Conservation (phyloP, 2,113 vertebrate species). For the Cephalopterus ornatus region DNA sequence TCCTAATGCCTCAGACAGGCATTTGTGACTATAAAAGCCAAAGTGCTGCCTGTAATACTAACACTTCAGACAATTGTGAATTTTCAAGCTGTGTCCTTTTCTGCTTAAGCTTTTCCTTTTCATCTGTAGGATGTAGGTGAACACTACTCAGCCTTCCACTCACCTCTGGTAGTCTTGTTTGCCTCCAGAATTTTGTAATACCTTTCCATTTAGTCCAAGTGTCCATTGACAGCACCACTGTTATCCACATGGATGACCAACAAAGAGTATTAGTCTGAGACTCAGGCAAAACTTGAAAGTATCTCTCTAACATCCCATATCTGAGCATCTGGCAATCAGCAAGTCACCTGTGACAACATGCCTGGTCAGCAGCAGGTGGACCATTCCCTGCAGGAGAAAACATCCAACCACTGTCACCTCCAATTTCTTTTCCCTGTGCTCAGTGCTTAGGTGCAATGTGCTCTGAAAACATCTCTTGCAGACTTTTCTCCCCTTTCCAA, state of each 20-base stretch:
- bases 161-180: neutral
- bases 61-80: neutral
- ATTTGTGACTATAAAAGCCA: neutral
- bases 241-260: neutral
- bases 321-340: neutral
- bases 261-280: neutral
- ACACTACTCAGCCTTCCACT: neutral
- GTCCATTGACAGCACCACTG: neutral
- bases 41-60: neutral
- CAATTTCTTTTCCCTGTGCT: neutral
- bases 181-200: neutral
- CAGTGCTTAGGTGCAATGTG: neutral
- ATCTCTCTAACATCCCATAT: neutral
- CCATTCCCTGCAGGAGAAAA: neutral
- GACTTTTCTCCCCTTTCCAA: neutral
- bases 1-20: neutral
- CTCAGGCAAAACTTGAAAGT: neutral
- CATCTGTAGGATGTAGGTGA: neutral
- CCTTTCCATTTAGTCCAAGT: neutral
- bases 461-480: neutral
- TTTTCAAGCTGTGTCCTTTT: neutral
- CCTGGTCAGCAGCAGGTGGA: neutral
- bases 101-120: neutral
- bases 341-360: neutral
- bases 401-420: neutral